A percentile compares a stretch with the other conserved stretches of the same genome.
These are phyloP conservation scores for Stratiomys singularior DNA, from an alignment of 2,888 invertebrate species.

Conservation along the genomic window DNA sequence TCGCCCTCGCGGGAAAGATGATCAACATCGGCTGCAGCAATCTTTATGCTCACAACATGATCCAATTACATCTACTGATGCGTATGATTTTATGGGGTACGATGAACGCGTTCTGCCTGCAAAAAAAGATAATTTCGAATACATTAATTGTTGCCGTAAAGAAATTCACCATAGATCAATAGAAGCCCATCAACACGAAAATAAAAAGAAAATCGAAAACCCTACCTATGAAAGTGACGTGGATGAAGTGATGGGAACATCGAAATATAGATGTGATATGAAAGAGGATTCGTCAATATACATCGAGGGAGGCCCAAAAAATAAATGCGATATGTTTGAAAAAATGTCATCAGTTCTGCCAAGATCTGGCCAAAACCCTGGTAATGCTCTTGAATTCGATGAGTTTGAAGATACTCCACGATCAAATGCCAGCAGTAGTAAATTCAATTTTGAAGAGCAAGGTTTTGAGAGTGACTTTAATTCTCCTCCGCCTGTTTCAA, in stretches of 20 bases:
- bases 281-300: conserved; percentile 53
- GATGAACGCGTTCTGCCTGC: conserved; percentile 57
- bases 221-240: conserved; percentile 53
- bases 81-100: conserved; percentile 61
- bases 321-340: conserved; percentile 53
- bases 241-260: conserved; percentile 30
- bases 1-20: conserved; percentile 66
- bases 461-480: conserved; percentile 66
- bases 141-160: conserved; percentile 63
- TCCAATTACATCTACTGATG: no score
- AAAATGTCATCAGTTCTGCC: conserved; percentile 46
- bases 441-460: conserved; percentile 64
- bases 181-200: conserved; percentile 57
- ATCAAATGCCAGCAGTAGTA: conserved; percentile 61
- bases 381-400: conserved; percentile 58
- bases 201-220: conserved; percentile 57
- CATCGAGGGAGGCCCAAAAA: conserved; percentile 52
- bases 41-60: conserved; percentile 53
- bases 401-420: conserved; percentile 62
- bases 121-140: conserved; percentile 64
- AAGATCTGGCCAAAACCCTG: conserved; percentile 48
- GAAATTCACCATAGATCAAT: conserved; percentile 65
- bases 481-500: conserved; percentile 58
- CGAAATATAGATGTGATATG: conserved; percentile 25
- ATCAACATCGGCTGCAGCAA: conserved; percentile 57